phyloP scores from a whole-genome alignment of 1,140 invertebrate species.

The Galendromus occidentalis region DNA sequence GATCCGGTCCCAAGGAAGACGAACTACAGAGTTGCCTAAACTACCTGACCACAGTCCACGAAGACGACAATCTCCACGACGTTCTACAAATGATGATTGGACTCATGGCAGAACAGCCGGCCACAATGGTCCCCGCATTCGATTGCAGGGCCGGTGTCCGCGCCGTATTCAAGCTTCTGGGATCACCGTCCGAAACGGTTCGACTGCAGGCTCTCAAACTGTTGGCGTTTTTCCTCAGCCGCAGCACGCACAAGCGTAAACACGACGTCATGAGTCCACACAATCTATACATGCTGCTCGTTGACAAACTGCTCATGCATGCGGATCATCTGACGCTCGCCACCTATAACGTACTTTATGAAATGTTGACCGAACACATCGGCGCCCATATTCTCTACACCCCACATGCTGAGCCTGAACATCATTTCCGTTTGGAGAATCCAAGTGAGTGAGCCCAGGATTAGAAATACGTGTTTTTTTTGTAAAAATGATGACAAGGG shows the following conservation, averaged over 20 bases:
- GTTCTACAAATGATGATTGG: slow-evolving; percentile 90
- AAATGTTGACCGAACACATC: slow-evolving; percentile 92
- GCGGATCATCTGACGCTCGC: slow-evolving; percentile 69
- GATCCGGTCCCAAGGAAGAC: slow-evolving; percentile 89
- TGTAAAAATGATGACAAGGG: no score
- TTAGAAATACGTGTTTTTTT: no score
- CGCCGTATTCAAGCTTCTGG: slow-evolving; percentile 87
- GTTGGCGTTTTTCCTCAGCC: slow-evolving; percentile 42
- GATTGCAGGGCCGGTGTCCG: slow-evolving; percentile 87
- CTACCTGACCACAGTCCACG: slow-evolving; percentile 87
- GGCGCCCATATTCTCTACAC: slow-evolving; percentile 78
- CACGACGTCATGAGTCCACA: slow-evolving; percentile 95
- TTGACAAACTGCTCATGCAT: slow-evolving; percentile 71
- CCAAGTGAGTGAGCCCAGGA: slow-evolving; percentile 72
- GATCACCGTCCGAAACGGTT: slow-evolving; percentile 83
- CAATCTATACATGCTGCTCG: slow-evolving; percentile 87
- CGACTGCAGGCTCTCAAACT: slow-evolving; percentile 85
- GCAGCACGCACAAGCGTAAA: slow-evolving; percentile 53
- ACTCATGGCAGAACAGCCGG: slow-evolving; percentile 90
- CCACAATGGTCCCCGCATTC: slow-evolving; percentile 94
- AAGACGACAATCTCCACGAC: slow-evolving; percentile 97
- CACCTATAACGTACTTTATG: slow-evolving; percentile 97
- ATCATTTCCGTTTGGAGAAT: slow-evolving; percentile 84
- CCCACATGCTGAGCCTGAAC: slow-evolving; percentile 77
- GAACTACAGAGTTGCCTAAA: slow-evolving; percentile 95